These are phyloP conservation scores for Helicoverpa armigera DNA, from an alignment of 1,140 invertebrate species.

Conservation along the genomic window DNA sequence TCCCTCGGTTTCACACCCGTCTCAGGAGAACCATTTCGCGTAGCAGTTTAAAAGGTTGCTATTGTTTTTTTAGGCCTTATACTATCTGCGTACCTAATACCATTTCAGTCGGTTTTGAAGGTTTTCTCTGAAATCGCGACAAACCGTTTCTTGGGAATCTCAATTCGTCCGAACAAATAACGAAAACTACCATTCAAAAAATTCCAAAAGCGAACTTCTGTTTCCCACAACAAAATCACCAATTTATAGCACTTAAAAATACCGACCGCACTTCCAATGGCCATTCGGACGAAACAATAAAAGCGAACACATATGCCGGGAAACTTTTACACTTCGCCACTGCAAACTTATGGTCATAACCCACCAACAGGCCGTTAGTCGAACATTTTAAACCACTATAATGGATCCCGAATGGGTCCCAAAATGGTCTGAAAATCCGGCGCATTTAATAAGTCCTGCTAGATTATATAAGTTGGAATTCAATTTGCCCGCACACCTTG, in stretches of 20 bases:
- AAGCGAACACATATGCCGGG: not conserved
- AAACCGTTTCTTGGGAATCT: too few relatives aligned
- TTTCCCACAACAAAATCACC: not conserved
- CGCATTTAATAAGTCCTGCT: slow-evolving; percentile 31
- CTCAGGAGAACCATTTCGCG: too few relatives aligned
- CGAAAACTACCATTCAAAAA: not conserved
- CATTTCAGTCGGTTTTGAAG: too few relatives aligned
- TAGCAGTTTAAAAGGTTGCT: too few relatives aligned
- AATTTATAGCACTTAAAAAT: not conserved
- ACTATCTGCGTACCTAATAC: too few relatives aligned
- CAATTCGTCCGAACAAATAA: too few relatives aligned
- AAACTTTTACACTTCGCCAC: slow-evolving; percentile 28
- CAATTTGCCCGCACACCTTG: slow-evolving; percentile 43
- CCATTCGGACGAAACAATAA: not conserved
- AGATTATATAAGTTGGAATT: slow-evolving; percentile 42
- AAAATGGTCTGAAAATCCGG: slow-evolving; percentile 6
- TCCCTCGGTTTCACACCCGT: too few relatives aligned
- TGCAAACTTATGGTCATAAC: slow-evolving; percentile 30
- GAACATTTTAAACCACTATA: slow-evolving; percentile 34
- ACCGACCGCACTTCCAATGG: not conserved
- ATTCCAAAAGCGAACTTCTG: not conserved
- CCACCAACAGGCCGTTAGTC: slow-evolving; percentile 13
- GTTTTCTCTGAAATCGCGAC: too few relatives aligned
- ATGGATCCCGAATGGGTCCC: slow-evolving; percentile 8
- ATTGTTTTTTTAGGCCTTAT: too few relatives aligned